phyloP scores from a whole-genome alignment of 2,797 vertebrate species.

The Pantherophis vulpinus region DNA sequence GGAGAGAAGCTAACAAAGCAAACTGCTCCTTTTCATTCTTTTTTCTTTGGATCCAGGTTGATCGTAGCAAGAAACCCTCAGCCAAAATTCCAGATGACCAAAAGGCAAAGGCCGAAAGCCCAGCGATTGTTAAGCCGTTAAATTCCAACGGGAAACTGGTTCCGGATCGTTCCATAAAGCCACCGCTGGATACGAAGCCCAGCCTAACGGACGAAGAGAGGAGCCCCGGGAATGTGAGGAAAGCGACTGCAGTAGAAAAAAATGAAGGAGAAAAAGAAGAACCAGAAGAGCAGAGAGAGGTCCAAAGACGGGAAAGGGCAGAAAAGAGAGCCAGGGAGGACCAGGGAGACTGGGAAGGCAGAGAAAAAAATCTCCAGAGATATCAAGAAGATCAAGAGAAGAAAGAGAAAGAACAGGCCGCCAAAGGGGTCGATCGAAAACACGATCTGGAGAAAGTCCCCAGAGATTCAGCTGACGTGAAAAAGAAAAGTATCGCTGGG shows the following conservation, averaged over 20 bases:
- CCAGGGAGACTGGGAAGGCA: conserved; percentile 58
- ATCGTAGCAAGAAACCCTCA: conserved; percentile 90
- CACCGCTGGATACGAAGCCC: conserved; percentile 51
- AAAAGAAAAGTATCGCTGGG: conserved; percentile 63
- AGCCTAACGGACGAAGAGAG: conserved; percentile 81
- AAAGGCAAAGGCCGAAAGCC: conserved; percentile 68
- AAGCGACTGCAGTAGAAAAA: conserved; percentile 76
- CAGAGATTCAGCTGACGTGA: conserved; percentile 64
- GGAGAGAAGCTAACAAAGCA: background rate
- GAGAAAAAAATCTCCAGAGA: conserved; percentile 59
- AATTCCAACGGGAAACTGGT: conserved; percentile 74
- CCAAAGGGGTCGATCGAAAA: conserved; percentile 59
- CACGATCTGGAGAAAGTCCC: conserved; percentile 53
- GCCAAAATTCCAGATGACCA: conserved; percentile 69
- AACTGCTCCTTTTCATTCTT: background rate
- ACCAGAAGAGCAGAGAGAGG: conserved; percentile 74
- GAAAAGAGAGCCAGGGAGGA: conserved; percentile 62
- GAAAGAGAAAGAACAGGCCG: conserved; percentile 56
- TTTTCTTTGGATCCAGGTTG: conserved; percentile 76
- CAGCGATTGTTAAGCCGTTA: conserved; percentile 64
- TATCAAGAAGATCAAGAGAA: conserved; percentile 63
- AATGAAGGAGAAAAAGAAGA: conserved; percentile 79
- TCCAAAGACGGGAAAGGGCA: conserved; percentile 63
- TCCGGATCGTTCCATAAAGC: conserved; percentile 88
- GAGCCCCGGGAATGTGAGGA: conserved; percentile 76